These are phyloP conservation scores for Cryptophagus acutangulus DNA, from an alignment of 2,888 invertebrate genomes.

Conservation along the genomic window DNA sequence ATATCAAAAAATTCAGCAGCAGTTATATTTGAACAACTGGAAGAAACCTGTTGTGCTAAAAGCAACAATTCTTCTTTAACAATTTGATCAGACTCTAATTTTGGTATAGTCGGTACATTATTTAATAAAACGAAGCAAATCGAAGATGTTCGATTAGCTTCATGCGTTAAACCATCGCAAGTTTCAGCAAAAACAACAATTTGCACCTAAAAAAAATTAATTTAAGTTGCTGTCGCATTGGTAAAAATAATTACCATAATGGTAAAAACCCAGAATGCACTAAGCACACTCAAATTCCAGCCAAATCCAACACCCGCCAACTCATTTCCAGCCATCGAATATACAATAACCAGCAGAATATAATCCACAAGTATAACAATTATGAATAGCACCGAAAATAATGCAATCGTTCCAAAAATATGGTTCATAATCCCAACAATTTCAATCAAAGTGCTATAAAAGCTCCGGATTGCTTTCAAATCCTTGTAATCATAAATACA, in stretches of 20 bases:
- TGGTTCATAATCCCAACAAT: not conserved
- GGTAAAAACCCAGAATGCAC: not conserved
- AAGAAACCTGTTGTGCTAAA: slow-evolving; percentile 11
- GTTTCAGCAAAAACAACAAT: slow-evolving; percentile 9
- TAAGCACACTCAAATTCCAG: not conserved
- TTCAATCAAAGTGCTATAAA: not conserved
- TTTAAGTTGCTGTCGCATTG: not conserved
- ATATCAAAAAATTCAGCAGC: not conserved
- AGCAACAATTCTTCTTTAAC: slow-evolving; percentile 12
- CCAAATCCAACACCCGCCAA: not conserved
- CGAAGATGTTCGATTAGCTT: slow-evolving; percentile 8
- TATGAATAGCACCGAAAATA: slow-evolving; percentile 2
- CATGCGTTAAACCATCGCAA: slow-evolving; percentile 11
- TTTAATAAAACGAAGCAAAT: slow-evolving; percentile 16
- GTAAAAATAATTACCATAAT: slow-evolving; percentile 1
- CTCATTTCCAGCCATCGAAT: not conserved
- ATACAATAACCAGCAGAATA: not conserved
- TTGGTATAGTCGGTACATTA: slow-evolving; percentile 7
- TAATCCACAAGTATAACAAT: not conserved
- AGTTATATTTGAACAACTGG: slow-evolving; percentile 8
- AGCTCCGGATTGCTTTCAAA: not conserved
- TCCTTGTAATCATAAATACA: not conserved
- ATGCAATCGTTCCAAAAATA: not conserved
- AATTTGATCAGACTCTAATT: slow-evolving; percentile 3
- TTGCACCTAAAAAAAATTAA: slow-evolving; percentile 13